These are phyloP conservation scores for Alethe diademata DNA, from an alignment of 2,113 vertebrate species.

Conservation along the genomic window DNA sequence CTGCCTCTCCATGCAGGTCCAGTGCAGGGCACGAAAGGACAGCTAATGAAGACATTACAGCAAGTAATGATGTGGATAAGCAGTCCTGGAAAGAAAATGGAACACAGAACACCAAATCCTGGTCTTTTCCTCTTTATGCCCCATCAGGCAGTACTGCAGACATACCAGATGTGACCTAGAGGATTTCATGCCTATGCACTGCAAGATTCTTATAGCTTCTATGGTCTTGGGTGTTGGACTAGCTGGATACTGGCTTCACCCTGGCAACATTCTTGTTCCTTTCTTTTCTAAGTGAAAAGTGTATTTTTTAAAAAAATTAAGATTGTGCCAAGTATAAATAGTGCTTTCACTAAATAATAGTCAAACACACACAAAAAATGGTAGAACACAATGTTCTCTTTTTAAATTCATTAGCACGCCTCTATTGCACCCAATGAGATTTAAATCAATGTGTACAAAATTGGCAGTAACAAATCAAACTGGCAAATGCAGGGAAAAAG, in stretches of 20 bases:
- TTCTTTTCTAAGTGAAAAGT: not conserved
- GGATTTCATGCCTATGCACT: not conserved
- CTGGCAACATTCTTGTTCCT: not conserved
- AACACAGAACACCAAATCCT: not conserved
- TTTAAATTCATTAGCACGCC: not conserved
- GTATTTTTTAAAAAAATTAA: not conserved
- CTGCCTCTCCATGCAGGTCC: rapidly evolving
- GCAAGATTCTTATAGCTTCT: not conserved
- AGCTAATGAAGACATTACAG: not conserved
- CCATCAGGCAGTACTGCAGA: not conserved
- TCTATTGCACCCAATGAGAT: not conserved
- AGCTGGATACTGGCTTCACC: not conserved
- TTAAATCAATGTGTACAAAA: not conserved
- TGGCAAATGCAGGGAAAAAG: not conserved
- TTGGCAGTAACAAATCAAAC: not conserved
- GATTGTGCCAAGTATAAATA: not conserved
- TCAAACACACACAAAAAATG: not conserved
- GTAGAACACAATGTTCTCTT: not conserved
- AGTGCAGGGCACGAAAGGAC: not conserved
- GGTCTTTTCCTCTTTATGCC: not conserved
- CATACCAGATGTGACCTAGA: not conserved
- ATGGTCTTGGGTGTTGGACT: not conserved
- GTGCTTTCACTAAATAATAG: not conserved
- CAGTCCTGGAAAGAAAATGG: not conserved
- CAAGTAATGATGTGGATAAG: not conserved